A percentile compares a stretch with the other conserved stretches of the same genome.
These are phyloP conservation scores for Pogonomyrmex barbatus DNA, from an alignment of 1,140 invertebrate species.

Conservation along the genomic window DNA sequence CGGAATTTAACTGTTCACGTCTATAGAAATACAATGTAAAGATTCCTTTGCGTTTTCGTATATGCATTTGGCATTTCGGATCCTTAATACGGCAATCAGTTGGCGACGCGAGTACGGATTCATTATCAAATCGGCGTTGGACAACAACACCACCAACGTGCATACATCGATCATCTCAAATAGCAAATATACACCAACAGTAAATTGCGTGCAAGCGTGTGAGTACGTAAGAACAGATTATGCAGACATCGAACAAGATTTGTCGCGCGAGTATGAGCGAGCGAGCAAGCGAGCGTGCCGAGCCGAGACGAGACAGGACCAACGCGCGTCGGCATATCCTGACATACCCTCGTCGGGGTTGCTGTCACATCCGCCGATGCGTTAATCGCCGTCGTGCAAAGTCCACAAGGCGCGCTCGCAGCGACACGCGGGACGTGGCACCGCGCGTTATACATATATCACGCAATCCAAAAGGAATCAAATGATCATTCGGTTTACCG, in stretches of 20 bases:
- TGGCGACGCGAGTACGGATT: background rate
- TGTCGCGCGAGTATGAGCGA: conserved; percentile 2
- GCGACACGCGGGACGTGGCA: conserved; percentile 13
- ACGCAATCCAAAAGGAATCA: conserved; percentile 56
- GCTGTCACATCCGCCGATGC: conserved; percentile 25
- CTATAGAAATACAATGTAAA: background rate
- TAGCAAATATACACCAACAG: conserved; percentile 51
- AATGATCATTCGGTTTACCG: conserved; percentile 57
- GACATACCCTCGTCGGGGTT: conserved; percentile 22
- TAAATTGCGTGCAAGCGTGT: conserved; percentile 61
- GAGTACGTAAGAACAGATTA: conserved; percentile 48
- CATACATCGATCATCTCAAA: conserved; percentile 61
- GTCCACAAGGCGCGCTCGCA: background rate
- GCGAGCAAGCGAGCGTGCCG: background rate
- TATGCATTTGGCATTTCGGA: background rate
- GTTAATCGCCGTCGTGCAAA: conserved; percentile 25
- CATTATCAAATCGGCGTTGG: conserved; percentile 20
- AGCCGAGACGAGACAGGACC: conserved; percentile 2
- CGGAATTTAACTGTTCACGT: background rate
- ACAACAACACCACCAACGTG: conserved; percentile 61
- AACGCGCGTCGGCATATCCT: background rate
- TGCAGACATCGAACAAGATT: conserved; percentile 49
- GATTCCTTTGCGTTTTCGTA: background rate
- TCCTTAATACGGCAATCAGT: conserved; percentile 18
- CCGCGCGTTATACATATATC: conserved; percentile 34